These are phyloP conservation scores for Dysidea cf. avara DNA, from an alignment of 37 sponge, comb jelly and placozoan genomes.

Conservation along the genomic window DNA sequence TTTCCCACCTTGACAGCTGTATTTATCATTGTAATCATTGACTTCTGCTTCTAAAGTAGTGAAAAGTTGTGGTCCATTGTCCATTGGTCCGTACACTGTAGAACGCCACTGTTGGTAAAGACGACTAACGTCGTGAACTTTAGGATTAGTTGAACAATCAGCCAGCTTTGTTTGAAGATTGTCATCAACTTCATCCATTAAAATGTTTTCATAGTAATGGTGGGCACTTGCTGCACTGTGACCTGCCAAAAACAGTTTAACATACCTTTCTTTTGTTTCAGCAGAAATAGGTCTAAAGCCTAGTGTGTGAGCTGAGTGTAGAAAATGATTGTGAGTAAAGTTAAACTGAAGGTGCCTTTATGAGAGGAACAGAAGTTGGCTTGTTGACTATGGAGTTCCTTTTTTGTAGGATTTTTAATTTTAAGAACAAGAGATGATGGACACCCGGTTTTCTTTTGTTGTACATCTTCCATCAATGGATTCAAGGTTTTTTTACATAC, in stretches of 20 bases:
- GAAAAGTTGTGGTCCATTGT: not conserved
- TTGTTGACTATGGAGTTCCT: no score
- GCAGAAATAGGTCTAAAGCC: slow-evolving; percentile 21
- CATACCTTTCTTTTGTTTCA: slow-evolving; percentile 11
- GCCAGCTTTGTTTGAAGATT: not conserved
- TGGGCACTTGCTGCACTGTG: slow-evolving; percentile 15
- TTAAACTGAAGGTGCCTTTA: no score
- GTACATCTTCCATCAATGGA: no score
- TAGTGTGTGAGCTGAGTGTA: slow-evolving; percentile 6
- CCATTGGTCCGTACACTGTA: not conserved
- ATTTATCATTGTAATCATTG: not conserved
- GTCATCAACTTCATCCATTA: not conserved
- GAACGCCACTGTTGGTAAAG: slow-evolving; percentile 13
- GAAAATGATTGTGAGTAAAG: no score
- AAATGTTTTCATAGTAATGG: slow-evolving; percentile 10
- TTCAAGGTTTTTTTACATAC: no score
- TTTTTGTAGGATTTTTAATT: no score
- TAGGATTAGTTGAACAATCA: not conserved
- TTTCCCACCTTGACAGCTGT: not conserved
- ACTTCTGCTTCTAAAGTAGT: not conserved
- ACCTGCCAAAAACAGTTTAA: not conserved
- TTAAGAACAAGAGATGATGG: not conserved
- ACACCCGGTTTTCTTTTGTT: no score
- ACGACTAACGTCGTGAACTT: not conserved
- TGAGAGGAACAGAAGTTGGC: no score